Percentiles rank a stretch among this genome's conserved stretches.
phyloP scores from a whole-genome alignment of 2,888 invertebrate species.

The Branchellion lobata region DNA sequence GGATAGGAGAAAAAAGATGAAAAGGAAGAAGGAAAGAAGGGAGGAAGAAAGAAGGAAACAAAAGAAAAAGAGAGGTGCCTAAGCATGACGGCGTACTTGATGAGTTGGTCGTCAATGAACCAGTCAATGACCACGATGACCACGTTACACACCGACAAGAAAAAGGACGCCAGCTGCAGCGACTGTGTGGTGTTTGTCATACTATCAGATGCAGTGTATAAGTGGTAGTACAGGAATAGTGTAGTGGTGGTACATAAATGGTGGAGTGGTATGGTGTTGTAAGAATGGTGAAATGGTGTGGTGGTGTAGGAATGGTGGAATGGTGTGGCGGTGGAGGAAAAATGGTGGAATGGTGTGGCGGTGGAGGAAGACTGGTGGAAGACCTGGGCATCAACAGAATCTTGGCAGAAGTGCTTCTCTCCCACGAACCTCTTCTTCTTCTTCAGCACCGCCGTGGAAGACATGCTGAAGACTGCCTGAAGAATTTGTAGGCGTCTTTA shows the following conservation, averaged over 20 bases:
- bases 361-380: too few species aligned
- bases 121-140: slow-evolving; percentile 85
- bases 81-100: slow-evolving; percentile 55
- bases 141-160: slow-evolving; percentile 86
- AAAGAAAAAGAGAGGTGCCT: background rate
- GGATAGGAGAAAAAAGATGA: too few species aligned
- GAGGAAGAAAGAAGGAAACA: background rate
- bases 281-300: too few species aligned
- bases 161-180: slow-evolving; percentile 77
- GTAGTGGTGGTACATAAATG: too few species aligned
- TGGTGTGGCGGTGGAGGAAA: too few species aligned
- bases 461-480: background rate
- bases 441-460: background rate
- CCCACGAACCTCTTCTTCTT: slow-evolving; percentile 9
- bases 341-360: too few species aligned
- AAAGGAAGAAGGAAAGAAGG: too few species aligned
- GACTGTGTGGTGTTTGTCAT: slow-evolving; percentile 53
- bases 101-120: slow-evolving; percentile 76
- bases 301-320: too few species aligned
- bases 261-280: too few species aligned
- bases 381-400: slow-evolving; percentile 1
- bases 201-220: background rate
- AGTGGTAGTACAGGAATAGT: too few species aligned
- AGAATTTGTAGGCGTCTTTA: background rate
- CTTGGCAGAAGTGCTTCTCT: background rate